Evolutionary conservation across 2,888 invertebrate genomes (phyloP), one percentile per base, ranked within the genome.

Genomic region (Melanophora roralis): DNA sequence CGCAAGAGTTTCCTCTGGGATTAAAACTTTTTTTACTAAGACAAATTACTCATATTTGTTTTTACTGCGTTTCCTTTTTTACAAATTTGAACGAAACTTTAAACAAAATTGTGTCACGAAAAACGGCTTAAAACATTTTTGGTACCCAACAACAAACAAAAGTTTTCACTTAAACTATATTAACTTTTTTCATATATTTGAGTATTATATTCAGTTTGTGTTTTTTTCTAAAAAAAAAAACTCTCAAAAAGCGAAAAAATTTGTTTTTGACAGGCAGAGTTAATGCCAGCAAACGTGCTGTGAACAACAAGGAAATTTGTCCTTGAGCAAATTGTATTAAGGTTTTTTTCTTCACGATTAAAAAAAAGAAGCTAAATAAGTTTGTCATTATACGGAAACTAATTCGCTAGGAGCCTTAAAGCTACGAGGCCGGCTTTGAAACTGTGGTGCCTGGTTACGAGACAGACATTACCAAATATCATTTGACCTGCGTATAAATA

Each of bases 211-310:
- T 27, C 6, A 27, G 4, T 27, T n/a, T n/a, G n/a, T 27, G 27
- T 27, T 57, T 57, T 38, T 38, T 16, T 8, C 23, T 27, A n/a
- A n/a, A n/a, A n/a, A n/a, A 21, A 23, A 23, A 23, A 12, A 23
- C n/a, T 40, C 0, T n/a, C 21, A 32, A 19, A 19, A 11, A 11
- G 14, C 8, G 14, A 1, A 12, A 16, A 40, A 40, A 47, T n/a
- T 19, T 40, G 51, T 71, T 51, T 62, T 16, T 45, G 55, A 72
- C 51, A 53, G 12, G 3, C 16, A 62, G 1, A 60, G 32, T 38
- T 40, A n/a, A 19, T 40, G 23, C 11, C 45, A 19, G 57, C 21
- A 11, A 57, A 59, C 47, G 47, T 47, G 19, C 23, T 27, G 27
- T 3, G 11, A 59, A 34, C 34, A 11, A 6, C 0, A 16, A 27